Base-by-base conservation (phyloP, 1,140 invertebrate species). In the Radopholus similis region DNA sequence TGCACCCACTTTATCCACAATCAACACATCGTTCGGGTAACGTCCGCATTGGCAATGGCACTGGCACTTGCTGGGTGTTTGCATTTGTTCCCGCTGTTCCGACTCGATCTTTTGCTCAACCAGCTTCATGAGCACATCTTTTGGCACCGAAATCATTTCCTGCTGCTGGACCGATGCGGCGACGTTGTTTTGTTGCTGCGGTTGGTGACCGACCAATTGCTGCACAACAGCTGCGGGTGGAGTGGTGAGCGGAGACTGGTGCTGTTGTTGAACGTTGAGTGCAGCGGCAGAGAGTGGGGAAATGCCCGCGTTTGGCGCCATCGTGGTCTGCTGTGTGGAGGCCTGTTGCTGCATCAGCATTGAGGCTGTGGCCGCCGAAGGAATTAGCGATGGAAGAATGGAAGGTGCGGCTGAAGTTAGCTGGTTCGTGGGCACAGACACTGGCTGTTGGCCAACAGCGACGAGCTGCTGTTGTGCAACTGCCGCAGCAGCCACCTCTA, bases 21-120 rank as follows among this genome's bases (percentile, higher is more conserved):
- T 80, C 13, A 73, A 59, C 2, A 72, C 15, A 28, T 82, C 77
- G 30, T 68, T 70, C 34, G 80, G 80, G 57, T 80, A 80, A 4
- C 77, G 63, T 21, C 77, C 77, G 56, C 77, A 80, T 55, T 67
- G 32, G n/a, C 77, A 80, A 54, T 77, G 64, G 58, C 76, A 78
- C 23, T 68, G 54, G 34, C 77, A 80, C 34, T 80, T 82, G 26
- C 37, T 64, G 23, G 77, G 72, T 18, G 37, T 62, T 73, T 75
- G 64, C 28, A 35, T 28, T 62, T 75, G 64, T 21, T 60, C 51
- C 4, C 72, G 63, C 30, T 68, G 66, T 26, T 70, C 73, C 30
- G 59, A 51, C 56, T 78, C 66, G 26, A 72, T 68, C 40, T 57
- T 66, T 18, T 67, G 62, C 66, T 78, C 72, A 26, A 75, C 74